Base-by-base conservation (phyloP, 2,113 vertebrate species). In the Catharus bicknelli region DNA sequence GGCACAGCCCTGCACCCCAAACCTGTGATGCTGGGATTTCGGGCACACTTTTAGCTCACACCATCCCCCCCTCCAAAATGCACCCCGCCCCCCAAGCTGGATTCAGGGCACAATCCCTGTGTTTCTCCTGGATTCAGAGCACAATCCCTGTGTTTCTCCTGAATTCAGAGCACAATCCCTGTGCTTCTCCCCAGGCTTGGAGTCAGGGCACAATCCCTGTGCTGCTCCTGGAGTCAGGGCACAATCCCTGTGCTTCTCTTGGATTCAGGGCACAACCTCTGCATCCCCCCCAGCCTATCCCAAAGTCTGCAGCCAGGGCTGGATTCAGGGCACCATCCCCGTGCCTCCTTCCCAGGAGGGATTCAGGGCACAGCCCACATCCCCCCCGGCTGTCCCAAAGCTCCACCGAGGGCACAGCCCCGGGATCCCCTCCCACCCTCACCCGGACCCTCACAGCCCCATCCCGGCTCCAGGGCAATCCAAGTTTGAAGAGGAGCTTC, bases 381-480 rank as follows among this genome's bases (percentile, higher is more conserved):
- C 40, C 38, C 61, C 72, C 10, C 40, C 7, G 11, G 26, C 45
- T 6, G 36, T 72, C 88, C 80, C 54, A 38, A 30, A 73, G 43
- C 51, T 32, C 2, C 23, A 3, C 0, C 1, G 45, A 26, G 73
- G 47, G 30, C 47, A 80, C 42, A 40, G 0, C 58, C 53, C 15
- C 53, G 2, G 59, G 5, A 34, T 23, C 15, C n/a, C 15, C 36
- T n/a, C 27, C 47, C 50, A 13, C 8, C 68, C 77, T 19, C 40
- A 4, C 62, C n/a, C n/a, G n/a, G n/a, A n/a, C n/a, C n/a, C n/a
- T n/a, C n/a, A n/a, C n/a, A 55, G 15, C 58, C 21, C 57, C 55
- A 59, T 26, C 55, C 34, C 7, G 34, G 34, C 34, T 34, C 34
- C 8, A 6, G 13, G 29, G 55, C 55, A 40, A 73, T 34, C 62